Evolutionary conservation across 2,113 vertebrate genomes (phyloP).

Genomic region (Sorex fumeus): DNA sequence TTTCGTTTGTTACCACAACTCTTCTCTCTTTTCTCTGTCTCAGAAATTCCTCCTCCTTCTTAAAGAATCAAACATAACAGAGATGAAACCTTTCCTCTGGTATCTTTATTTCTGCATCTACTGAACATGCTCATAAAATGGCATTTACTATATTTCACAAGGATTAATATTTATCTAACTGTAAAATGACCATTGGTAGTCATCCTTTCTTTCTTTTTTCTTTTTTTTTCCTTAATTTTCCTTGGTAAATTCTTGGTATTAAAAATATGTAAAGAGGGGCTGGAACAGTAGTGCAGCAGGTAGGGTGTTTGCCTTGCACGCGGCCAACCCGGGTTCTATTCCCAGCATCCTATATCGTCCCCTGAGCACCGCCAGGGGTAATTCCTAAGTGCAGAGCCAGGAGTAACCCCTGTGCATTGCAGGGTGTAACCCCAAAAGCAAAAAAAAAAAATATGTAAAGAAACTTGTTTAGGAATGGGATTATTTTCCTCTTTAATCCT

Average conservation of each 20-base stretch:
- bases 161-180: not conserved
- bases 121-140: conserved; percentile 12
- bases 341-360: too few relatives aligned
- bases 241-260: not conserved
- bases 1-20: conserved; percentile 53
- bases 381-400: too few relatives aligned
- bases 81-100: conserved; percentile 10
- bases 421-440: too few relatives aligned
- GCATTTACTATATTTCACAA: not conserved
- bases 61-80: conserved; percentile 19
- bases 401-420: too few relatives aligned
- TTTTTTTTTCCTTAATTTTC: not conserved
- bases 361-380: too few relatives aligned
- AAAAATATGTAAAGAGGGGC: conserved; percentile 51
- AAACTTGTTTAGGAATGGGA: conserved; percentile 6
- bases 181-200: too few relatives aligned
- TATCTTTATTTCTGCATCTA: not conserved
- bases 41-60: conserved; percentile 37
- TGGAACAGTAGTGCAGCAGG: too few relatives aligned
- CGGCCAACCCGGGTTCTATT: too few relatives aligned
- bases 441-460: conserved; percentile 53
- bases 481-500: conserved; percentile 7
- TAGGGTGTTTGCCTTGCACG: too few relatives aligned
- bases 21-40: conserved; percentile 6
- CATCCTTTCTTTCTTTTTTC: not conserved